phyloP scores from a whole-genome alignment of 1,140 invertebrate genomes.

The Sminthurinus signatus region DNA sequence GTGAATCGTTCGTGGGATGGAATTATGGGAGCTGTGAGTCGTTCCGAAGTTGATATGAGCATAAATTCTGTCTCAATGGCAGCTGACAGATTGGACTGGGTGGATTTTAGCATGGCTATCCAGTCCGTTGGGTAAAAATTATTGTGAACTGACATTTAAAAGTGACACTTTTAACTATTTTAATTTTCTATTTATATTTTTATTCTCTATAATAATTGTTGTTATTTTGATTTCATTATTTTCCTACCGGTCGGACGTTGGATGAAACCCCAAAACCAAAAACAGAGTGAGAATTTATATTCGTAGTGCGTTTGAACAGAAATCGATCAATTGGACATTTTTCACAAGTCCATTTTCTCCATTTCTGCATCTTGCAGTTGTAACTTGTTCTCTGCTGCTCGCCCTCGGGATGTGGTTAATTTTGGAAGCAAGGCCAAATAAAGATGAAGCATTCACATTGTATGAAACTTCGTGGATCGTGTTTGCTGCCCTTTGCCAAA shows the following conservation, averaged over 20 bases:
- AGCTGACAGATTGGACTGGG: not conserved
- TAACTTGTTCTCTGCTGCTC: not conserved
- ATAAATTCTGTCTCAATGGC: not conserved
- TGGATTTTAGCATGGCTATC: not conserved
- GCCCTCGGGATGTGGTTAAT: not conserved
- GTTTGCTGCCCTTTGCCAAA: not conserved
- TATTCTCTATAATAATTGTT: too few species aligned
- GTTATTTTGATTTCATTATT: too few species aligned
- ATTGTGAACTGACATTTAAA: not conserved
- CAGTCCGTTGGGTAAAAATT: not conserved
- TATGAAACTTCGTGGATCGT: not conserved
- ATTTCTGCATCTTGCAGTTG: not conserved
- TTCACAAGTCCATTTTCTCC: not conserved
- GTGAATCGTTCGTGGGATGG: not conserved
- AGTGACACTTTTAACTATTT: not conserved
- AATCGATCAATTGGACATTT: not conserved
- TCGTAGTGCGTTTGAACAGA: not conserved
- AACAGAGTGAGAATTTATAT: not conserved
- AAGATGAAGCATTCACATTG: not conserved
- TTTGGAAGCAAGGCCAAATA: not conserved
- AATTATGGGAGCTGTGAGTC: not conserved
- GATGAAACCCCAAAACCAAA: too few species aligned
- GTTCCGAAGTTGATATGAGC: not conserved
- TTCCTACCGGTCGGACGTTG: too few species aligned
- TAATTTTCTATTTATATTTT: not conserved